A percentile compares a stretch with the other conserved stretches of the same genome.
These are phyloP conservation scores for Sarcoramphus papa DNA, from an alignment of 2,797 vertebrate genomes.

Conservation along the genomic window DNA sequence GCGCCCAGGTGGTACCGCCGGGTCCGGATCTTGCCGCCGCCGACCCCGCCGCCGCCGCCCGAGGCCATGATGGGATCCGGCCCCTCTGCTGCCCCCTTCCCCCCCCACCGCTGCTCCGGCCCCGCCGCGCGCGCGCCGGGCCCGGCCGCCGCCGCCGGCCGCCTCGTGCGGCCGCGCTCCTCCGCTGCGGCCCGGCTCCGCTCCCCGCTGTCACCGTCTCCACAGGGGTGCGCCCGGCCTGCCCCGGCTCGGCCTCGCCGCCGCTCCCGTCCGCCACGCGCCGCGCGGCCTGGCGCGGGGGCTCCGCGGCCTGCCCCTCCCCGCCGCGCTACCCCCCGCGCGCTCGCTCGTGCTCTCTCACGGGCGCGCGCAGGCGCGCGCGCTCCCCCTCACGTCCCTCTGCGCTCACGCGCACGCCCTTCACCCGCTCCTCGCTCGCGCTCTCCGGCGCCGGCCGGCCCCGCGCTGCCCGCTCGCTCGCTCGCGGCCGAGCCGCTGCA, in stretches of 20 bases:
- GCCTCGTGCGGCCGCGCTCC: not conserved
- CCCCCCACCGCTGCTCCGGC: not conserved
- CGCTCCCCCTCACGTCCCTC: not conserved
- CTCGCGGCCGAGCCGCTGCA: not conserved
- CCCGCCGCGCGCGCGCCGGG: not conserved
- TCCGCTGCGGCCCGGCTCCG: not conserved
- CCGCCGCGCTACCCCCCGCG: not conserved
- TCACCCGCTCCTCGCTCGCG: not conserved
- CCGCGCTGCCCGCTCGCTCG: not conserved
- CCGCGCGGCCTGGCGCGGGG: not conserved
- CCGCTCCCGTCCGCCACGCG: not conserved
- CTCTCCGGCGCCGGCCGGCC: not conserved
- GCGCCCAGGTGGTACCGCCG: conserved; percentile 57
- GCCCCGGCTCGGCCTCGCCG: not conserved
- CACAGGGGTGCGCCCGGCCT: not conserved
- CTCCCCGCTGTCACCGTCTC: not conserved
- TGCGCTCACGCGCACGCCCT: not conserved
- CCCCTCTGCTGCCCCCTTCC: not conserved
- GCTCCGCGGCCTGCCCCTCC: not conserved
- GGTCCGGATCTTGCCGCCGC: conserved; percentile 64
- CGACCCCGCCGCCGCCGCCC: not conserved
- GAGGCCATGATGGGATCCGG: conserved; percentile 39
- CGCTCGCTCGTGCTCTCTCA: not conserved
- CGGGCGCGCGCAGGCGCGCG: not conserved
- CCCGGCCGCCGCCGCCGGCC: not conserved